These are phyloP conservation scores for Drosophila flavopinicola DNA, from an alignment of 2,888 invertebrate genomes.

Conservation along the genomic window DNA sequence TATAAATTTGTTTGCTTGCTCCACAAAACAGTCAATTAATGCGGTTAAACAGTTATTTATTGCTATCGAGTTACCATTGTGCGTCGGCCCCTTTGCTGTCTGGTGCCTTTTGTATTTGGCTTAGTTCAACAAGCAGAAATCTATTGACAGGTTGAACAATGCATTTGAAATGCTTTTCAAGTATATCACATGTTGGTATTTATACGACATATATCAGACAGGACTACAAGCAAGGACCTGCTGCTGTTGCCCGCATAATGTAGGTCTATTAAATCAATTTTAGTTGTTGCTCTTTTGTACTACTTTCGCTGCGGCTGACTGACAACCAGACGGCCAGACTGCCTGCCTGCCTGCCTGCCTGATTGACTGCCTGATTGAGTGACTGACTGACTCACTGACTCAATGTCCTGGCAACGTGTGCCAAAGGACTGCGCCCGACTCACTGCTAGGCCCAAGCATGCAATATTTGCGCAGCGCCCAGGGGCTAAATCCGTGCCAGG, in stretches of 20 bases:
- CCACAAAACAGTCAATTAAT: slow-evolving; percentile 32
- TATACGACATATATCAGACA: neutral
- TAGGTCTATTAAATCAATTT: slow-evolving; percentile 73
- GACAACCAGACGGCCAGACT: neutral
- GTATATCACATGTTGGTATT: slow-evolving; percentile 16
- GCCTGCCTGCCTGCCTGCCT: slow-evolving; percentile 17
- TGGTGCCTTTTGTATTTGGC: slow-evolving; percentile 9
- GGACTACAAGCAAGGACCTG: slow-evolving; percentile 5
- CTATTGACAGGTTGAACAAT: slow-evolving; percentile 51
- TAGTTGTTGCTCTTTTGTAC: slow-evolving; percentile 70
- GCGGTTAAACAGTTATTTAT: slow-evolving; percentile 31
- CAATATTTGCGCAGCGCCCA: slow-evolving; percentile 53
- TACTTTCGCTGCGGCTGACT: slow-evolving; percentile 48
- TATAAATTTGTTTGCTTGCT: slow-evolving; percentile 5
- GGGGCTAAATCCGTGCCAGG: slow-evolving; percentile 44
- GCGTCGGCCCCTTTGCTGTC: neutral
- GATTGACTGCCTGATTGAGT: slow-evolving; percentile 27
- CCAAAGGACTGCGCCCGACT: neutral
- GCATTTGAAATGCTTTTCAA: slow-evolving; percentile 29
- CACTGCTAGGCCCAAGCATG: slow-evolving; percentile 28
- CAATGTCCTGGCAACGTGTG: slow-evolving; percentile 27
- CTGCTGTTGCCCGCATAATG: slow-evolving; percentile 43
- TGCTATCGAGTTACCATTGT: slow-evolving; percentile 5
- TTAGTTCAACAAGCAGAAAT: slow-evolving; percentile 25
- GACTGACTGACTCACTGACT: slow-evolving; percentile 19